phyloP scores from a whole-genome alignment of 2,797 vertebrate species.

The Tachyglossus aculeatus region DNA sequence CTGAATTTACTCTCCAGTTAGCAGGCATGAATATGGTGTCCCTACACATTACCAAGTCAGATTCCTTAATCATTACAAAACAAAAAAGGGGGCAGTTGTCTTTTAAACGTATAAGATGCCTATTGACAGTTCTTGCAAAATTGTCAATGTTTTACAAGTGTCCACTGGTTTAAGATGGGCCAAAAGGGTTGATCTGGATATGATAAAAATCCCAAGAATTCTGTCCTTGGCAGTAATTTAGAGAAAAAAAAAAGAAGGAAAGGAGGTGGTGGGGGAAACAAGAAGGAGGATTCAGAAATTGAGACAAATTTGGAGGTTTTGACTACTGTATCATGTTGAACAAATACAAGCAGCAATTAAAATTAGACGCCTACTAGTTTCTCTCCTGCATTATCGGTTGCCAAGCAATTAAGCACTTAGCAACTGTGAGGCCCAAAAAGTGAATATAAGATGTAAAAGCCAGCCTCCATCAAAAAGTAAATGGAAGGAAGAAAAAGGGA shows the following conservation, averaged over 20 bases:
- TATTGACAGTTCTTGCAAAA: background rate
- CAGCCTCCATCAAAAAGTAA: background rate
- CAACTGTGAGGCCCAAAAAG: background rate
- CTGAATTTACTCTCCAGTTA: background rate
- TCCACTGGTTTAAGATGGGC: no score
- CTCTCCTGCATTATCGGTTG: no score
- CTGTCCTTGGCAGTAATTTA: background rate
- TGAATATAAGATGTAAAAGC: background rate
- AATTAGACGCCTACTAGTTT: no score
- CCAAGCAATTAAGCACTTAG: background rate
- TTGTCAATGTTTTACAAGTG: no score
- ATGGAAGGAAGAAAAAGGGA: background rate
- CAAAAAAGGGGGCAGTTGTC: background rate
- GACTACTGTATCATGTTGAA: background rate
- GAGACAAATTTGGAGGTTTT: background rate
- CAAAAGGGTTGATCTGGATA: no score
- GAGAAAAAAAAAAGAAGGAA: background rate
- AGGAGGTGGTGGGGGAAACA: background rate
- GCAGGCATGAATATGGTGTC: background rate
- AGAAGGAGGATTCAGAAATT: background rate
- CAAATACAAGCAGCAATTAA: no score
- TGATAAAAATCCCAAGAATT: no score
- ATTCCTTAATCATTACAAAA: background rate
- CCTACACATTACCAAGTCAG: background rate
- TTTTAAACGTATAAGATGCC: fast-evolving